phyloP scores from a whole-genome alignment of 2,797 vertebrate genomes.

The Myotis daubentonii region DNA sequence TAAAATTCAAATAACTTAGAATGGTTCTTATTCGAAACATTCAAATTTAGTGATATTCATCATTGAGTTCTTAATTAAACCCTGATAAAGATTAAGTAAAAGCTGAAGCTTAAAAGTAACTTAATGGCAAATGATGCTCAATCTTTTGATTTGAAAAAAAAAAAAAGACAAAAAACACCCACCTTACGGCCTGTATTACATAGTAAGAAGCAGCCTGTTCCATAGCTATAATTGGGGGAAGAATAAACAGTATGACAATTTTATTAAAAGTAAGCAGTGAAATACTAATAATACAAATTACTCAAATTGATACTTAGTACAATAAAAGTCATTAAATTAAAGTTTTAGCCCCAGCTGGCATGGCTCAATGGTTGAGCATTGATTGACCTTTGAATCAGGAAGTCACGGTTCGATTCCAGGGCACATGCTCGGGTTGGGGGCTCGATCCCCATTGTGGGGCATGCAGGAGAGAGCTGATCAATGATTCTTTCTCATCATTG shows the following conservation, averaged over 20 bases:
- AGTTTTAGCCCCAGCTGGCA: background rate
- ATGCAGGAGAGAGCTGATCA: too few relatives aligned
- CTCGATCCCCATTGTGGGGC: too few relatives aligned
- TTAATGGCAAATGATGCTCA: constrained; percentile 42
- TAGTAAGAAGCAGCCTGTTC: constrained; percentile 97
- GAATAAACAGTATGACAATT: constrained; percentile 43
- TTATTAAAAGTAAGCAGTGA: constrained; percentile 59
- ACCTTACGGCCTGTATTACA: constrained; percentile 97
- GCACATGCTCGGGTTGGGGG: too few relatives aligned
- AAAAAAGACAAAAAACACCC: constrained; percentile 65
- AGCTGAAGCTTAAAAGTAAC: constrained; percentile 22
- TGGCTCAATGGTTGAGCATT: too few relatives aligned
- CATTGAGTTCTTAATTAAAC: constrained; percentile 38
- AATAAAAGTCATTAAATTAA: constrained; percentile 27
- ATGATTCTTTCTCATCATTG: too few relatives aligned
- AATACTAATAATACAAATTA: constrained; percentile 29
- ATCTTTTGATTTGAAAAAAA: constrained; percentile 42
- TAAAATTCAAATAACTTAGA: constrained; percentile 43
- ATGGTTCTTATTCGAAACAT: background rate
- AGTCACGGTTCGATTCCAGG: too few relatives aligned
- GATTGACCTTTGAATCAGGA: too few relatives aligned
- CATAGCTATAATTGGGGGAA: constrained; percentile 89
- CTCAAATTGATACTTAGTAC: background rate
- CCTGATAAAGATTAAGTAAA: background rate
- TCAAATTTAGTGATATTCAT: constrained; percentile 35